Evolutionary conservation across 2,888 invertebrate species (phyloP), one percentile per base, ranked within the genome.

Genomic region (Dryococelus australis): DNA sequence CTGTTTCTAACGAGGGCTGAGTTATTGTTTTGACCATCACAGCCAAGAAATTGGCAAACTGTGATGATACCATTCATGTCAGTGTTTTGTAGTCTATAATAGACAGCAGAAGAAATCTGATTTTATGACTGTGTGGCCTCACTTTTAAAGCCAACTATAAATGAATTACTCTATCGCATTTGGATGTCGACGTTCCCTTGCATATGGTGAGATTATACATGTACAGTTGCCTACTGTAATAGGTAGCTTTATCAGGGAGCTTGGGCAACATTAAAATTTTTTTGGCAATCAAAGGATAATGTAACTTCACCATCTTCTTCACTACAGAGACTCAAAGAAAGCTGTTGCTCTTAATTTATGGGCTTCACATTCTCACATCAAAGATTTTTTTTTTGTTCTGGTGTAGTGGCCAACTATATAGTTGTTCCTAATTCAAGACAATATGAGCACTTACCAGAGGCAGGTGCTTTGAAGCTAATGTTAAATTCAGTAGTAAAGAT

Each of bases 191-290:
- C 9, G 9, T 47, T 27, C 91, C 91, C 86, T 90, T 88, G 86
- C 91, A 91, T n/a, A 91, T 89, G 9, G 91, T 91, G 65, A 91
- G 91, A 88, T 92, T 92, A 87, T 91, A 91, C 9, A 89, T 85
- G 88, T 89, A 47, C 12, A 47, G 47, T 6, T 47, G 12, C 47
- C 47, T 9, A 47, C 89, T 89, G 89, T 91, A 92, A 85, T 92
- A 92, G 0, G 90, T 89, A 20, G 90, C 86, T 89, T 92, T 91
- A 87, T 92, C 91, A 0, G 91, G 91, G 27, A 8, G n/a, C 20
- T 27, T 20, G 12, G 43, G 28, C 16, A 43, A 79, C 8, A 80
- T 79, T 79, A 35, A n/a, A 80, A 9, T 86, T 86, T 43, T 47
- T 86, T 9, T 79, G 79, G 27, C 86, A 86, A 43, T 86, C 86